Evolutionary conservation across 2,113 vertebrate species (phyloP).

Genomic region (Callospermophilus lateralis): DNA sequence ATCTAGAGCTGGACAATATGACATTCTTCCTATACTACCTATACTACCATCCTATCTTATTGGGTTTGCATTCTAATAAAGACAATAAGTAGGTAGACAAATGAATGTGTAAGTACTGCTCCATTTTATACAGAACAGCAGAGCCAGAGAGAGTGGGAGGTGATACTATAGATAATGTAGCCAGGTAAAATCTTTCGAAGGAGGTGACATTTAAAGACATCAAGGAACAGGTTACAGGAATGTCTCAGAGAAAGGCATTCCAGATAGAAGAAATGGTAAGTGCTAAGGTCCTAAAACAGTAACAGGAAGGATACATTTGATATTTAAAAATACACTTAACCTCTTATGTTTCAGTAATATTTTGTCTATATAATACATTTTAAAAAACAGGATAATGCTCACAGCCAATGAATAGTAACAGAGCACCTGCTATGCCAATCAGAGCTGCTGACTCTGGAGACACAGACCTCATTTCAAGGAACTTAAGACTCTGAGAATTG

Average conservation of each 20-base stretch:
- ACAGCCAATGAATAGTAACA: background rate
- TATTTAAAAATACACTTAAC: background rate
- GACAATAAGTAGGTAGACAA: background rate
- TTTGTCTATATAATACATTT: background rate
- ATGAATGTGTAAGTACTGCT: background rate
- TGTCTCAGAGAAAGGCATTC: background rate
- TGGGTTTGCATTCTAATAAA: constrained; percentile 24
- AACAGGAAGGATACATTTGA: background rate
- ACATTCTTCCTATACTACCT: background rate
- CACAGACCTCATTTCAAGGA: background rate
- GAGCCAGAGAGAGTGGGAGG: background rate
- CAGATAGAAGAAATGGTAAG: background rate
- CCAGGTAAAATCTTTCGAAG: background rate
- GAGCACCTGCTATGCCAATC: background rate
- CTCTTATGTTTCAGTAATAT: background rate
- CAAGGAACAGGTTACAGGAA: background rate
- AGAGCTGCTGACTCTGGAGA: background rate
- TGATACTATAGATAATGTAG: background rate
- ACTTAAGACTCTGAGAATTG: background rate
- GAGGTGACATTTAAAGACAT: background rate
- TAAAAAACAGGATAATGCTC: background rate
- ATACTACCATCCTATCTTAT: background rate
- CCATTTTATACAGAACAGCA: background rate
- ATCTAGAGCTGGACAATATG: background rate
- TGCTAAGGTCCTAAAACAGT: background rate